Evolutionary conservation across 2,113 vertebrate genomes (phyloP).

Genomic region (Tachycineta bicolor): DNA sequence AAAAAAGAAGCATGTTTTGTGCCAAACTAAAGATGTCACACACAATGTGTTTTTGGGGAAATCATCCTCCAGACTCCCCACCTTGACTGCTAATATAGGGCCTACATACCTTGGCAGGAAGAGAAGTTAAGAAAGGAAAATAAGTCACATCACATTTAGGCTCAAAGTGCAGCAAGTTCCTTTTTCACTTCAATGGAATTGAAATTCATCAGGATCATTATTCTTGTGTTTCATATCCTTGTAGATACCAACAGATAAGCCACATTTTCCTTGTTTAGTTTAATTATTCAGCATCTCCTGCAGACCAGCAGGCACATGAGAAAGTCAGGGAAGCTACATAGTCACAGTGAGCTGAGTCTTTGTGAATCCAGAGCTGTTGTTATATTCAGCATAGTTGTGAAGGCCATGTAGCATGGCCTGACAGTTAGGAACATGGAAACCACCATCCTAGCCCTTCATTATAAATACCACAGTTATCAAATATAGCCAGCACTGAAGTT

Average conservation of each 20-base stretch:
- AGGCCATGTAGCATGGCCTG: not conserved
- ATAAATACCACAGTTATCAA: conserved; percentile 13
- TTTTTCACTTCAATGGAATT: not conserved
- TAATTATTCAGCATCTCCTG: not conserved
- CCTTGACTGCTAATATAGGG: not conserved
- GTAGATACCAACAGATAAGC: not conserved
- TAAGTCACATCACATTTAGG: not conserved
- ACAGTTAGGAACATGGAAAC: not conserved
- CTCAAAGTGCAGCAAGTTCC: not conserved
- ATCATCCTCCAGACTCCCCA: not conserved
- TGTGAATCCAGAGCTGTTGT: not conserved
- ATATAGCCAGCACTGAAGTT: not conserved
- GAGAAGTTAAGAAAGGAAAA: not conserved
- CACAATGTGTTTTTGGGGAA: not conserved
- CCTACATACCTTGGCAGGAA: not conserved
- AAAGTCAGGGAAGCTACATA: not conserved
- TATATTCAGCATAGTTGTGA: not conserved
- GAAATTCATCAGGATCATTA: not conserved
- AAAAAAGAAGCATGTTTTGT: not conserved
- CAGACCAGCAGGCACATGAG: not conserved
- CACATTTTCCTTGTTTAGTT: not conserved
- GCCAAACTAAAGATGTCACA: not conserved
- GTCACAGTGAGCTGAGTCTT: not conserved
- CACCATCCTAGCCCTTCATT: not conserved
- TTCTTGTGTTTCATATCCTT: not conserved